Evolutionary conservation across 2,113 vertebrate species (phyloP), one percentile per base, ranked within the genome.

Genomic region (Pleuronectes platessa): DNA sequence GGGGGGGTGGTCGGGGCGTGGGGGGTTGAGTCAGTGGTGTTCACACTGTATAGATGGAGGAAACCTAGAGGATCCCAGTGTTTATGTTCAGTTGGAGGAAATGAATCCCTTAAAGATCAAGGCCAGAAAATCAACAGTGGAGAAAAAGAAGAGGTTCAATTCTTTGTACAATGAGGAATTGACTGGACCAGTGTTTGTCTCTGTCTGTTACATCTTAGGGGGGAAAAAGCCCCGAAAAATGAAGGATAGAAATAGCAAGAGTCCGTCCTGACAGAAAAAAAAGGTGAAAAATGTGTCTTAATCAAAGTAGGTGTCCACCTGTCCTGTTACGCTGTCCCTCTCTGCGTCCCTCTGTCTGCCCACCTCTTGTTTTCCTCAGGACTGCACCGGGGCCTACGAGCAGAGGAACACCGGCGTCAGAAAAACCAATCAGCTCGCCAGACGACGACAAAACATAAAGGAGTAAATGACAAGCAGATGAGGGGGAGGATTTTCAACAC

Each of bases 391-490:
- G 84, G 79, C 79, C 81, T 78, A 70, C 49, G 74, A 76, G 75
- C 61, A 69, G 53, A 79, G 63, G 65, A 84, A 86, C 42, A 13
- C 47, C 64, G 10, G 80, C 75, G 60, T 78, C 84, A 81, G 68
- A 82, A 89, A 73, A 89, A 89, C 74, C 88, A 93, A 90, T 89
- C 78, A 68, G 83, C 45, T 69, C 67, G 13, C 81, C 81, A 83
- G 79, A 82, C 74, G 59, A 84, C 20, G 23, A 78, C 64, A 81
- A 54, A 88, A 86, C 87, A 83, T 81, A 86, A 83, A 88, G 86
- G 76, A 86, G 82, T 84, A 90, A 91, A 92, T 84, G 89, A 88
- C 88, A 84, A 90, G 89, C 83, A 92, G 89, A 92, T 86, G 89
- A 90, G 88, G 89, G 81, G 86, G 83, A 89, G 88, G 86, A 83